Evolutionary conservation across 2,888 invertebrate genomes (phyloP).

Genomic region (Cylloceria caligata): DNA sequence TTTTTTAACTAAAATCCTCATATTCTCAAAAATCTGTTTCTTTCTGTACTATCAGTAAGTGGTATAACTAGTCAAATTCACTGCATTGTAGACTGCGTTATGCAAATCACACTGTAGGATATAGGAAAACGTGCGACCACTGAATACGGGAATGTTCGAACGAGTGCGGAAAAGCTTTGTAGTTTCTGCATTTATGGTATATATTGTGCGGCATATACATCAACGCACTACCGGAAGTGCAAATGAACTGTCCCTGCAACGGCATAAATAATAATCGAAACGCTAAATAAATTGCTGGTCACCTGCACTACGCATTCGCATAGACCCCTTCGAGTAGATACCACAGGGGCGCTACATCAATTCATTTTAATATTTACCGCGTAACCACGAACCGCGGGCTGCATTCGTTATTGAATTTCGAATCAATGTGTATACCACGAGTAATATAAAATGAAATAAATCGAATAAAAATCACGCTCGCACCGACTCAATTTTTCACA

Average conservation of each 20-base stretch:
- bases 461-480: slow-evolving; percentile 1
- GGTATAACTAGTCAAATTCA: no score
- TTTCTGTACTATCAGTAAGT: no score
- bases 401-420: slow-evolving; percentile 47
- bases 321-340: not conserved
- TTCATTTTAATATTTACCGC: slow-evolving; percentile 45
- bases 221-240: slow-evolving; percentile 22
- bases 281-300: slow-evolving; percentile 43
- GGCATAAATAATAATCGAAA: slow-evolving; percentile 56
- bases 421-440: not conserved
- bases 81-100: no score
- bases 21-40: no score
- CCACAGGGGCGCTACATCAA: slow-evolving; percentile 12
- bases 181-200: not conserved
- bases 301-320: not conserved
- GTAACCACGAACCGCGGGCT: not conserved
- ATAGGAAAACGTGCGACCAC: not conserved
- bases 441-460: not conserved
- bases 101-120: not conserved
- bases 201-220: slow-evolving; percentile 2
- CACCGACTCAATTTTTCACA: not conserved
- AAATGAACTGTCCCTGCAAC: slow-evolving; percentile 32
- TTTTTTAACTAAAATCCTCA: no score
- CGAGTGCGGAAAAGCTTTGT: slow-evolving; percentile 4
- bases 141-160: slow-evolving; percentile 11